These are phyloP conservation scores for Labeo catla DNA, from an alignment of 2,113 vertebrate genomes.

Conservation along the genomic window DNA sequence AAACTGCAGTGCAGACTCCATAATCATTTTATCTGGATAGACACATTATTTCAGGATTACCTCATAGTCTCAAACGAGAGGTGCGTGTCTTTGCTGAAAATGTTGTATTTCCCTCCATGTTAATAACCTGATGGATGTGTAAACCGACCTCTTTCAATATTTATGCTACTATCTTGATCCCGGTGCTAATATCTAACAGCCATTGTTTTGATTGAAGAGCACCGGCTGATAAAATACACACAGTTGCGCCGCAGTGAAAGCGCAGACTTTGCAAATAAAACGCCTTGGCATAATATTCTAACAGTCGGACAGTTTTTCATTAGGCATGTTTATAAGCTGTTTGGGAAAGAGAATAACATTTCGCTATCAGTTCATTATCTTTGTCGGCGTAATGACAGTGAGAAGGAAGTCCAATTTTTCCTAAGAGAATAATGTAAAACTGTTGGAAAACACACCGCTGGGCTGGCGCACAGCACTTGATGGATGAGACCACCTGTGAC, in stretches of 20 bases:
- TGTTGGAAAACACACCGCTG: background rate
- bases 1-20: background rate
- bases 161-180: background rate
- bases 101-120: background rate
- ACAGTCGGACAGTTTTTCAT: background rate
- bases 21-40: background rate
- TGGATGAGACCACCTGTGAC: conserved; percentile 22
- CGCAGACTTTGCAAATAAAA: background rate
- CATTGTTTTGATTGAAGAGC: background rate
- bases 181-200: background rate
- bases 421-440: background rate
- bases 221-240: background rate
- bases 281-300: background rate
- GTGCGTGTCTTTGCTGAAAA: background rate
- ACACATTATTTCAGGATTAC: background rate
- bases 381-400: background rate
- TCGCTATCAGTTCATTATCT: background rate
- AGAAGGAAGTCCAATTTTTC: background rate
- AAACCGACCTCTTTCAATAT: background rate
- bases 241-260: background rate
- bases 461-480: background rate
- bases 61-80: background rate
- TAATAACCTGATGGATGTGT: background rate
- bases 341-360: conserved; percentile 7
- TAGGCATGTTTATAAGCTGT: background rate